Percentiles rank a stretch among this genome's conserved stretches.
Evolutionary conservation across 2,888 invertebrate species (phyloP).

Genomic region (Phaedon cochleariae): DNA sequence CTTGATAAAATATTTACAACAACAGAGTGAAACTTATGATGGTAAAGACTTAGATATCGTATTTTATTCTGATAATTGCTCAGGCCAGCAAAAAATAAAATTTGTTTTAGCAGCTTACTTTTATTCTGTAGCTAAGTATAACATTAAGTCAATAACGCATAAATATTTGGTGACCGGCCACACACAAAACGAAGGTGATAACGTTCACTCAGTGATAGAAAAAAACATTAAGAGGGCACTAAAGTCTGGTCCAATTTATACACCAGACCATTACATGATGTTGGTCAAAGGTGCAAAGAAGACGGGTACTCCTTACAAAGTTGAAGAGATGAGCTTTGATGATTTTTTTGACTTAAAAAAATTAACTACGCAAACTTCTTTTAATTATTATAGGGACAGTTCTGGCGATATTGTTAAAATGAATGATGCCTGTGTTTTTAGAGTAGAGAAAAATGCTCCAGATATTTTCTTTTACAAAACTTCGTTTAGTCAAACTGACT

Average conservation of each 20-base stretch:
- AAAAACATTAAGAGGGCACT: too few relatives aligned
- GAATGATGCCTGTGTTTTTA: too few relatives aligned
- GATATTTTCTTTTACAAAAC: too few relatives aligned
- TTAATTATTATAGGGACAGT: too few relatives aligned
- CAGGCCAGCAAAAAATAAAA: constrained; percentile 16
- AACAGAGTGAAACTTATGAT: constrained; percentile 12
- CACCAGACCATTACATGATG: constrained; percentile 14
- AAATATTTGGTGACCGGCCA: too few relatives aligned
- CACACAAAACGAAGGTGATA: constrained; percentile 17
- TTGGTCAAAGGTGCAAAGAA: background rate
- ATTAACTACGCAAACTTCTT: background rate
- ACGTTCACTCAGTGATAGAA: constrained; percentile 23
- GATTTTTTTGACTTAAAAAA: constrained; percentile 13
- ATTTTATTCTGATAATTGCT: constrained; percentile 24
- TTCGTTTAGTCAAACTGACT: too few relatives aligned
- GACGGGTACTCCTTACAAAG: background rate
- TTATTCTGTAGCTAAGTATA: constrained; percentile 15
- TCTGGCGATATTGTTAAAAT: too few relatives aligned
- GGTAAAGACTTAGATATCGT: constrained; percentile 24
- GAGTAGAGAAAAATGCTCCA: too few relatives aligned
- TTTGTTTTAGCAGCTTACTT: constrained; percentile 16
- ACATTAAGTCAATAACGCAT: constrained; percentile 19
- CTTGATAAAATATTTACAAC: constrained; percentile 22
- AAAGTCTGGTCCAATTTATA: too few relatives aligned
- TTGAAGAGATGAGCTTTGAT: constrained; percentile 17